Evolutionary conservation across 1,140 invertebrate genomes (phyloP), one percentile per base, ranked within the genome.

Genomic region (Bombyx mandarina): DNA sequence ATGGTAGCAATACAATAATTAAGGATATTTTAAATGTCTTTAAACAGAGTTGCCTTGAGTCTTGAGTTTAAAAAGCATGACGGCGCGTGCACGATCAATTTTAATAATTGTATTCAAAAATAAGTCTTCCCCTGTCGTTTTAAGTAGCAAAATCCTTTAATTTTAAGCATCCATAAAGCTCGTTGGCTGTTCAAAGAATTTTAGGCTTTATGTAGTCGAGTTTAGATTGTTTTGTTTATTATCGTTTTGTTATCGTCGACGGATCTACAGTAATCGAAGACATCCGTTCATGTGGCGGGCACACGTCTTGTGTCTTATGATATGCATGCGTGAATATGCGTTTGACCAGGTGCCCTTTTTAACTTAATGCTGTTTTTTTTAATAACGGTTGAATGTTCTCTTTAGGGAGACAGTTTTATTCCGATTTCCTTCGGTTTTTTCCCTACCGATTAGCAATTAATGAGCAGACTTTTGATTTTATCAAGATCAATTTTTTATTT

Each of bases 211-310:
- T 5, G 26, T 5, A 5, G 26, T 35, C 26, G 26, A 35, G 26
- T 35, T 35, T 35, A 35, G 26, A 35, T 35, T 35, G 26, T 35
- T 35, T 35, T 35, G 26, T 35, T 35, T 35, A 2, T 35, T 35
- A 35, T 35, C 4, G 26, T 35, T 35, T 35, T 35, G 26, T 35
- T 72, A 61, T 57, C 61, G 26, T 35, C 26, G 26, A 35, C 26
- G 62, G 52, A 62, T 62, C 71, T 76, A 76, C 73, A 69, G 71
- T 79, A 82, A 81, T 81, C 67, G 68, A 63, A 67, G 61, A 77
- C 70, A 77, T 85, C 82, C 82, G 79, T 63, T 82, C 82, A 77
- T 78, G 79, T 85, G 82, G 63, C 70, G 58, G 63, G 69, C 78
- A 73, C 79, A 73, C 72, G 77, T 69, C 66, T 66, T 60, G 58